Conservation (phyloP, 2,888 invertebrate genomes). For the Stenotaenia linearis region DNA sequence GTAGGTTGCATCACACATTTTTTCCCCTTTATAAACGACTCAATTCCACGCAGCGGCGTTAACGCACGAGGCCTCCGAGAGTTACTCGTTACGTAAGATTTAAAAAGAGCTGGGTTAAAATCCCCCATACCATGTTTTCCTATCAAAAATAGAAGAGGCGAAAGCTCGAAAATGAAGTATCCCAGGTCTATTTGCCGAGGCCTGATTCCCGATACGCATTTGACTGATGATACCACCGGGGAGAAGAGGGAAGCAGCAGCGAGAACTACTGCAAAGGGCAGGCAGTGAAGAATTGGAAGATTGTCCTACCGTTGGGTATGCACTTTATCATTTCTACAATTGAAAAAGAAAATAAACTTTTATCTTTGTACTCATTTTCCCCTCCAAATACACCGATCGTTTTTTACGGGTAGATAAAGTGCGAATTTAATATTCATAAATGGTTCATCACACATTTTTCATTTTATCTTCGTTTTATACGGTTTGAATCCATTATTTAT, state of each 20-base stretch:
- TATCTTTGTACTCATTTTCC: not conserved
- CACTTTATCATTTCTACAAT: slow-evolving; percentile 10
- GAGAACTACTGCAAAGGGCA: not conserved
- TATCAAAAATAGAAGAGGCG: not conserved
- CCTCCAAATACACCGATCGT: not conserved
- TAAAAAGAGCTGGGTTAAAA: not conserved
- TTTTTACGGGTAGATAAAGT: not conserved
- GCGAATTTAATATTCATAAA: not conserved
- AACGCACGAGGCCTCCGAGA: not conserved
- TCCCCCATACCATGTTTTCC: not conserved
- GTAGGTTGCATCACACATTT: not conserved
- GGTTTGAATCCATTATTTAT: no score
- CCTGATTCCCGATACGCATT: slow-evolving; percentile 21
- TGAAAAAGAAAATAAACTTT: not conserved
- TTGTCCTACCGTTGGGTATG: slow-evolving; percentile 17
- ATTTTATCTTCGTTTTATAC: no score
- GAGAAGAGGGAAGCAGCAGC: not conserved
- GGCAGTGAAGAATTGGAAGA: slow-evolving; percentile 7
- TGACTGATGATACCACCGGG: slow-evolving; percentile 26
- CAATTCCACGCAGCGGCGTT: not conserved
- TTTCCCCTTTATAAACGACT: not conserved
- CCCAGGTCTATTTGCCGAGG: slow-evolving; percentile 24
- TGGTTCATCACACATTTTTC: no score
- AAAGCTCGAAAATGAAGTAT: slow-evolving; percentile 21
- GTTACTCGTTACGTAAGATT: not conserved